Evolutionary conservation across 2,888 invertebrate species (phyloP).

Genomic region (Mesoligia furuncula): DNA sequence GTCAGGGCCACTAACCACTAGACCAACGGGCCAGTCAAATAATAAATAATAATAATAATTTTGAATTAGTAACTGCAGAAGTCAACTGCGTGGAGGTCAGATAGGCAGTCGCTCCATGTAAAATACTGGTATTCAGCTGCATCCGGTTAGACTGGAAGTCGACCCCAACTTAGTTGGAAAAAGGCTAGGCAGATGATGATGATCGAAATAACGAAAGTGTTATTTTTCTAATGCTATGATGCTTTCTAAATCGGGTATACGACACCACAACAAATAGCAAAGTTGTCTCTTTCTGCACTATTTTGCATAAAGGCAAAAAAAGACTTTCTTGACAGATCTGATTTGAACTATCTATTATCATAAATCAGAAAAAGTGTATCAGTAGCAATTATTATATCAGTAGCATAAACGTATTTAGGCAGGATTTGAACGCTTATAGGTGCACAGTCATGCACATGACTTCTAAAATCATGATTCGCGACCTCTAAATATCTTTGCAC

Average conservation of each 20-base stretch:
- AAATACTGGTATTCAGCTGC: too few relatives aligned
- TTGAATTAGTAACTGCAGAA: too few relatives aligned
- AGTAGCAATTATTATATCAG: not conserved
- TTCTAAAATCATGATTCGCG: slow-evolving; percentile 14
- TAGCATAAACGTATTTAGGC: not conserved
- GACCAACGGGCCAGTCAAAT: too few relatives aligned
- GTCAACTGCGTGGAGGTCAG: too few relatives aligned
- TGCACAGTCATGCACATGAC: slow-evolving; percentile 1
- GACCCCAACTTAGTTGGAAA: too few relatives aligned
- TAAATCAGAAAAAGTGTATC: not conserved
- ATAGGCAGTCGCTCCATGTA: too few relatives aligned
- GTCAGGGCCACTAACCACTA: too few relatives aligned
- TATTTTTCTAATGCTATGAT: not conserved
- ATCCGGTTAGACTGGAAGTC: too few relatives aligned
- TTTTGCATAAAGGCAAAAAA: too few relatives aligned
- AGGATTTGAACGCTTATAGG: not conserved
- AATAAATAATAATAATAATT: too few relatives aligned
- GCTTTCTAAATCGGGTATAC: not conserved
- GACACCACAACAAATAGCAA: not conserved
- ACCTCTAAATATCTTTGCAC: slow-evolving; percentile 27
- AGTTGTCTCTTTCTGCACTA: not conserved
- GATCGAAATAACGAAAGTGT: not conserved
- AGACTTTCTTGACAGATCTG: not conserved
- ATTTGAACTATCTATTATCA: not conserved
- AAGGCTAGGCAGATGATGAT: too few relatives aligned